Base-by-base conservation (phyloP, 2,113 vertebrate species). In the Blennius ocellaris region DNA sequence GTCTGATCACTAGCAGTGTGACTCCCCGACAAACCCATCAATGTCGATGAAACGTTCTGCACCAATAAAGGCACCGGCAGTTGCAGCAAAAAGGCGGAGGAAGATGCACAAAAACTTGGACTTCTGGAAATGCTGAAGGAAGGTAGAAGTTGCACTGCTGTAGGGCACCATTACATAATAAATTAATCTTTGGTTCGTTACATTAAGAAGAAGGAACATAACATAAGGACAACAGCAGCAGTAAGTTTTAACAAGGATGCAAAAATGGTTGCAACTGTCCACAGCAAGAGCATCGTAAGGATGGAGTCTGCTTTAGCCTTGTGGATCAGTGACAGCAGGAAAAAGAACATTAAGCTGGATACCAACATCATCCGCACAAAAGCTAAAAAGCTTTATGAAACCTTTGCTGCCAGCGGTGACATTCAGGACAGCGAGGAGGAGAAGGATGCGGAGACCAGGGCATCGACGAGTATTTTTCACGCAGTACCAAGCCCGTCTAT, bases 241-340 rank as follows among this genome's bases (percentile, higher is more conserved):
- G 6, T 49, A 38, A 30, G 21, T 37, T 72, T 71, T 41, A 61
- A 53, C 8, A 60, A 44, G 56, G 12, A 60, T 52, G 39, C 57
- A 47, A 61, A 62, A 48, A 47, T 40, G 50, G 58, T n/a, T 14
- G 41, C 5, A 15, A 73, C 51, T 49, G 59, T 64, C 44, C 36
- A 30, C 70, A 54, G 55, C 36, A 63, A 64, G 59, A 41, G 51
- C 52, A 43, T 73, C 1, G 15, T 64, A 49, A 56, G 70, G 52
- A 63, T 69, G 55, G 67, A 69, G 55, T 59, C 55, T 50, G 54
- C 67, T 8, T 49, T 69, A 49, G 53, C 66, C n/a, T 47, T 72
- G 58, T 62, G 58, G 69, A 72, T 62, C 5, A 54, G 5, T 48
- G 50, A 73, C 69, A 21, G 59, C 59, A 63, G 59, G n/a, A 63